Evolutionary conservation across 2,797 vertebrate genomes (phyloP), one percentile per base, ranked within the genome.

Genomic region (Acanthurus lineatus): DNA sequence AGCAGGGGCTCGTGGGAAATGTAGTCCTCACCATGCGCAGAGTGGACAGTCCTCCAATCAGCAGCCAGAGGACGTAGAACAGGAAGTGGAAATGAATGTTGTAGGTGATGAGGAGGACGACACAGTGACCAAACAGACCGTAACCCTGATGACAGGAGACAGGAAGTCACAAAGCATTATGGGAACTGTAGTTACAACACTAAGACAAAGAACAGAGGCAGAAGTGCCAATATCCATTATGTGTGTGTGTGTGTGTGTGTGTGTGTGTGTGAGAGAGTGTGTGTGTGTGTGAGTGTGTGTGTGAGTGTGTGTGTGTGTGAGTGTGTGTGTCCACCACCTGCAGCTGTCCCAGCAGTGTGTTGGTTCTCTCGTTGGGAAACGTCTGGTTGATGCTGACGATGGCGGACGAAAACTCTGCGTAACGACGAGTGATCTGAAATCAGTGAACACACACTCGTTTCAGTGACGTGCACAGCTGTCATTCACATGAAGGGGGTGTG

Each of bases 341-440:
- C 6, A 98, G 94, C 81, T 98, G 97, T 16, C 95, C 97, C 56
- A 98, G 95, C 65, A 98, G 93, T 3, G 92, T 0, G 74, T 96
- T 87, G 0, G 96, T 97, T 53, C 94, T 95, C 88, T 98, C 97
- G 0, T 97, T 97, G 54, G 97, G 95, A 89, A 97, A 97, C 0
- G 97, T 98, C 93, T 98, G 97, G 83, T 98, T 98, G 93, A 98
- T 98, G 93, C 97, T 97, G 81, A 98, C 97, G 2, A 98, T 97
- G 22, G 97, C 97, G 0, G 97, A 98, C 0, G 97, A 98, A 86
- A 98, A 98, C 86, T 98, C 97, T 0, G 97, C 97, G 0, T 98
- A 98, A 0, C 97, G 96, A 0, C 97, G 96, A 0, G 97, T 98
- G 90, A 98, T 97, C 97, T 98, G 84, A 61, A 90, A 87, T 9